A percentile compares a stretch with the other conserved stretches of the same genome.
phyloP scores from a whole-genome alignment of 2,888 invertebrate species.

The Mythimna albipuncta region DNA sequence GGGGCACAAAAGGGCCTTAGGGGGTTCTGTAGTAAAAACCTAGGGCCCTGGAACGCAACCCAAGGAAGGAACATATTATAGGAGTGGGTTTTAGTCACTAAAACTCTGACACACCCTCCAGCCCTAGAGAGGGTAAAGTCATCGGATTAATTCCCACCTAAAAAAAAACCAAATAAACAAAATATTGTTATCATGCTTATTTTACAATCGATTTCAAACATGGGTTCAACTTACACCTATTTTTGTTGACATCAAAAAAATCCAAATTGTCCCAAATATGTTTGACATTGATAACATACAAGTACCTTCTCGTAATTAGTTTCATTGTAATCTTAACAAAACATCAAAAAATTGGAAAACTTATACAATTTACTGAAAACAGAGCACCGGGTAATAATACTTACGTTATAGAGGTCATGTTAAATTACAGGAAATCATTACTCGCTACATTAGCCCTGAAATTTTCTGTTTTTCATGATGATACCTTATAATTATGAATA shows the following conservation, averaged over 20 bases:
- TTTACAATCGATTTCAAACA: too few relatives aligned
- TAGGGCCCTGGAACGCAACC: too few relatives aligned
- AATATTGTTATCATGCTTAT: too few relatives aligned
- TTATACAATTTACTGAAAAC: slow-evolving; percentile 52
- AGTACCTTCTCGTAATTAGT: slow-evolving; percentile 20
- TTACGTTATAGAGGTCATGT: slow-evolving; percentile 7
- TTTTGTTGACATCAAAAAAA: slow-evolving; percentile 19
- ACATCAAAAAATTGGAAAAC: slow-evolving; percentile 57
- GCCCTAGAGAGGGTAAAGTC: too few relatives aligned
- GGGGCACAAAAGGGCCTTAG: too few relatives aligned
- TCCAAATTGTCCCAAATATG: not conserved
- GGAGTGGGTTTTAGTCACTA: too few relatives aligned
- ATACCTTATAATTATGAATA: not conserved
- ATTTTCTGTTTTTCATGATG: slow-evolving; percentile 7
- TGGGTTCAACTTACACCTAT: not conserved
- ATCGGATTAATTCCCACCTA: too few relatives aligned
- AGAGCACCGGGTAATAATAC: slow-evolving; percentile 21
- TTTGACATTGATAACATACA: slow-evolving; percentile 17
- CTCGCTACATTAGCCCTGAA: slow-evolving; percentile 20
- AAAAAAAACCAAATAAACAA: too few relatives aligned
- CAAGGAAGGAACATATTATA: too few relatives aligned
- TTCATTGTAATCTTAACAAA: slow-evolving; percentile 44
- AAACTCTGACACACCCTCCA: too few relatives aligned
- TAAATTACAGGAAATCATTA: slow-evolving; percentile 58
- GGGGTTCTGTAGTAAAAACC: too few relatives aligned